Conservation (phyloP, 2,888 invertebrate genomes). For the Parasteatoda lunata region DNA sequence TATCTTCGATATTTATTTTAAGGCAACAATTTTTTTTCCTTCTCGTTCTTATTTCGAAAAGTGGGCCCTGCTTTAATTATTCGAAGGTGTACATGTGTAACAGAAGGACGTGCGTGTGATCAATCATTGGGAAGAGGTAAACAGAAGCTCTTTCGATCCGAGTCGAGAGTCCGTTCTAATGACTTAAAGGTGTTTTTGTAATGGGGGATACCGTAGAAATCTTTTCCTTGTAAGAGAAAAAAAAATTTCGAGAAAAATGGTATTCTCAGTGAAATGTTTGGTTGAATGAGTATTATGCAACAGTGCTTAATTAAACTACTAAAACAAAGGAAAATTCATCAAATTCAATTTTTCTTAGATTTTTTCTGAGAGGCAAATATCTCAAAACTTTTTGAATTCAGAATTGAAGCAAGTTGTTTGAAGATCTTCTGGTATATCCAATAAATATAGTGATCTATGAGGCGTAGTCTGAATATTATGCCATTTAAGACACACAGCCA, state of each 20-base stretch:
- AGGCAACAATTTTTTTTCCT: background rate
- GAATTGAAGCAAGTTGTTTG: too few species aligned
- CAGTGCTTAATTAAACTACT: background rate
- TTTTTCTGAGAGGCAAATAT: too few species aligned
- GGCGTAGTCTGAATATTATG: too few species aligned
- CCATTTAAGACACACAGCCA: too few species aligned
- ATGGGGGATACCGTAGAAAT: background rate
- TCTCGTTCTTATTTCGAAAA: background rate
- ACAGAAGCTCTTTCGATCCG: constrained; percentile 18
- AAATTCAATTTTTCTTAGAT: background rate
- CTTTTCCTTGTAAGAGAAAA: background rate
- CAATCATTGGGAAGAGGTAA: constrained; percentile 50
- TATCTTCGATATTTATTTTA: constrained; percentile 50
- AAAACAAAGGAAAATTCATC: constrained; percentile 33
- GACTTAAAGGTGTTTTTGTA: constrained; percentile 30
- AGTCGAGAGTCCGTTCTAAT: constrained; percentile 36
- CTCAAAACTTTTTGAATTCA: too few species aligned
- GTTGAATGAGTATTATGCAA: too few species aligned
- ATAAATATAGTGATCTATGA: too few species aligned
- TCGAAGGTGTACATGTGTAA: constrained; percentile 55
- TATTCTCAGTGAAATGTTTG: background rate
- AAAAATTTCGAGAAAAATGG: background rate
- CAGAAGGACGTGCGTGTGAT: constrained; percentile 51
- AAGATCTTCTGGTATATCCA: too few species aligned
- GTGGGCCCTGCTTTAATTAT: constrained; percentile 49